Base-by-base conservation (phyloP, 2,113 vertebrate species). In the Oenanthe oenanthe region DNA sequence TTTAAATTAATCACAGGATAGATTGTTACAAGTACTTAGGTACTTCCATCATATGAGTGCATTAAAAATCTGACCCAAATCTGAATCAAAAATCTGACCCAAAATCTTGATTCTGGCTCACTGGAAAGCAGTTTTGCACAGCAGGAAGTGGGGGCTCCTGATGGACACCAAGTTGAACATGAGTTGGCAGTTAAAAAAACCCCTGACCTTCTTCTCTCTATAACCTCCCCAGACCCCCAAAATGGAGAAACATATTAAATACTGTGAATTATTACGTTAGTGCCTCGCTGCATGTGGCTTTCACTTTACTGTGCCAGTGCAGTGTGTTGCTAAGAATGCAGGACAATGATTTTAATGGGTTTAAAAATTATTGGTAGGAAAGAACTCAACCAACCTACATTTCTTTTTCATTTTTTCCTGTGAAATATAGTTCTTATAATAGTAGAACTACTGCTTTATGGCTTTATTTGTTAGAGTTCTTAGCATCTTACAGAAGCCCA, bases 181-280 rank as follows among this genome's bases (percentile, higher is more conserved):
- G 20, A 74, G 20, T 21, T 1, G 2, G 8, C 43, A 40, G 18
- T 65, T 82, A 29, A 68, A 74, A 80, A 80, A 63, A 28, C 0
- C 1, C 6, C 15, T 65, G 34, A 21, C 5, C 8, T 28, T 65
- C 32, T 56, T 20, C 22, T 3, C 2, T 10, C 13, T 7, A 5
- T 10, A 34, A 58, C 9, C 51, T 26, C 1, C 16, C 11, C 12
- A 5, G 67, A 28, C 5, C 4, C 10, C 12, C 0, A 11, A 51
- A 80, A 47, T 28, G 10, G 40, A 66, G 7, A 57, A 87, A 36
- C 1, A 2, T 63, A 6, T 50, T 50, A 29, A 38, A 45, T 45
- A 14, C 32, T 90, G 34, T 66, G 51, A 72, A 61, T 60, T 74
- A 29, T 25, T 87, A 36, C 7, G 7, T 42, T 79, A 16, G 12